Conservation (phyloP, 2,113 vertebrate genomes). For the Emydocephalus ijimae region DNA sequence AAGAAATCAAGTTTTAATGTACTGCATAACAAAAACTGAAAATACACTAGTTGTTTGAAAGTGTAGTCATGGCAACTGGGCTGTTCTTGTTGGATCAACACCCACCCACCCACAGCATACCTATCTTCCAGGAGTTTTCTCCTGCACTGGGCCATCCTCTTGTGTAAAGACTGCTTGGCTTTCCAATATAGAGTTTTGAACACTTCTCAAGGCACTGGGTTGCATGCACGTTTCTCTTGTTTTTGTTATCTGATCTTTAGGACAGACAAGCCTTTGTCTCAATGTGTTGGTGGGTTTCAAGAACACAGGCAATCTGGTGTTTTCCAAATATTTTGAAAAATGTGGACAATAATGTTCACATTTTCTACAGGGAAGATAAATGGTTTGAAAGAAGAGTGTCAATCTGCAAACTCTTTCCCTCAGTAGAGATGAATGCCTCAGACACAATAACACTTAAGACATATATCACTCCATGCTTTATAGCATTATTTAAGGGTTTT, state of each 20-base stretch:
- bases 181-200: background rate
- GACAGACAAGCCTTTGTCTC: background rate
- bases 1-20: background rate
- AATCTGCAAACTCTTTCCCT: background rate
- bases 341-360: background rate
- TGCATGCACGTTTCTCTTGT: background rate
- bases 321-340: background rate
- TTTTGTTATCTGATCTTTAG: background rate
- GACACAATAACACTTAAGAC: background rate
- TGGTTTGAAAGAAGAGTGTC: background rate
- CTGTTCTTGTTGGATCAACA: background rate
- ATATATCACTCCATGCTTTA: background rate
- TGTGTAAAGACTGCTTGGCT: background rate
- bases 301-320: background rate
- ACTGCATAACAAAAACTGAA: background rate
- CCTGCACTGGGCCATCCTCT: background rate
- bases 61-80: background rate
- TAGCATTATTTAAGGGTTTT: background rate
- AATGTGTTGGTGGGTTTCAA: background rate
- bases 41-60: background rate
- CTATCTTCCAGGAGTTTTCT: background rate
- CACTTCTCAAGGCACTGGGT: background rate
- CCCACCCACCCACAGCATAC: too few relatives aligned
- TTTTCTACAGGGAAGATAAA: background rate
- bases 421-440: background rate